Evolutionary conservation across 1,140 invertebrate species (phyloP), one percentile per base, ranked within the genome.

Genomic region (Chelonus insularis): DNA sequence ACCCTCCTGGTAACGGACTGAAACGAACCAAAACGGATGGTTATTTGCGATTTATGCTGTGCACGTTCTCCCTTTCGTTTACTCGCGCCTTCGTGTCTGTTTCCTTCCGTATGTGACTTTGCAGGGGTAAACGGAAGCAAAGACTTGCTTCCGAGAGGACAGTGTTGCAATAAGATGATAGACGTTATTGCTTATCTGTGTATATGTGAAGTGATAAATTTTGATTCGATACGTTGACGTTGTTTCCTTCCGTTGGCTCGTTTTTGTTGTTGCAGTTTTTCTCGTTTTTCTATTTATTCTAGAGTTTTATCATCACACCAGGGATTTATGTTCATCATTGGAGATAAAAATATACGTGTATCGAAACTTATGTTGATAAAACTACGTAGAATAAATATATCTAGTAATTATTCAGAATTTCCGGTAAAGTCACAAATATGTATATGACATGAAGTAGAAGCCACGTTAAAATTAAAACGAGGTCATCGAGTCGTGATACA

Each of bases 31-130:
- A 71, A 71, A 63, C 57, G 63, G 64, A 67, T 66, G 63, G 68
- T 70, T 70, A 70, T 71, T 70, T 64, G 61, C 69, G 68, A 72
- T 74, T 72, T 71, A 72, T 74, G 68, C 63, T 29, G 50, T 37
- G 60, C 71, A 72, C 72, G 71, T 71, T 70, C 41, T 47, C 60
- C 72, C 65, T 69, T 70, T 72, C 68, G 64, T 70, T 71, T 55
- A 54, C 50, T 65, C 63, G 47, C 50, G 47, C 58, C 36, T 57
- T 43, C 56, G 54, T 43, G 48, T 51, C 47, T 21, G 45, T 43
- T 61, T 45, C 51, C 51, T 55, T 61, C 41, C 41, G 50, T 36
- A 37, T 55, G 39, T 55, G 43, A 50, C 11, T 16, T 34, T 7
- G 16, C 23, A 9, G 47, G 47, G 23, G 21, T 18, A 5, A 39